Percentiles rank a stretch among this genome's conserved stretches.
phyloP scores from a whole-genome alignment of 1,140 invertebrate species.

The Atta cephalotes region DNA sequence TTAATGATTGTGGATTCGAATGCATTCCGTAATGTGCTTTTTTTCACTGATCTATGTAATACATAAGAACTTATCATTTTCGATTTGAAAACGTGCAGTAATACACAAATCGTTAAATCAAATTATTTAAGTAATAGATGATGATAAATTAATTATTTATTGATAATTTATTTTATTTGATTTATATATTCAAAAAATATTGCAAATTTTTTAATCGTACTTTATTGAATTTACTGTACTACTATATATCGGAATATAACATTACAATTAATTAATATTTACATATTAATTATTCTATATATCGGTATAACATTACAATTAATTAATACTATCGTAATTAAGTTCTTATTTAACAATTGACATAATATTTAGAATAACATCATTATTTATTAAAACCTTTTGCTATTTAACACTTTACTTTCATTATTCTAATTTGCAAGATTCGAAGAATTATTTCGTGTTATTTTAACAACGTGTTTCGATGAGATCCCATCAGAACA shows the following conservation, averaged over 20 bases:
- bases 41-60: background rate
- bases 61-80: background rate
- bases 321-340: too few species aligned
- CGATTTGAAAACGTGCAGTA: background rate
- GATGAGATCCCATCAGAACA: background rate
- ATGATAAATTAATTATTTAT: background rate
- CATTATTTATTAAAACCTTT: background rate
- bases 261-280: background rate
- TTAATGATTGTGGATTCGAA: background rate
- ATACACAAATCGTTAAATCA: background rate
- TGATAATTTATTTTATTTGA: background rate
- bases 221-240: background rate
- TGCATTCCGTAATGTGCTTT: background rate
- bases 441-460: background rate
- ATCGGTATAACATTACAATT: too few species aligned
- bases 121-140: background rate
- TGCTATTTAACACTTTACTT: background rate
- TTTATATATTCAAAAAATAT: background rate
- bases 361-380: background rate
- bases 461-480: background rate
- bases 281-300: too few species aligned
- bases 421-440: background rate
- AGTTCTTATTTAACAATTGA: background rate
- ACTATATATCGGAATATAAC: background rate
- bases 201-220: background rate